Evolutionary conservation across 2,888 invertebrate genomes (phyloP), one percentile per base, ranked within the genome.

Genomic region (Eilema caniola): DNA sequence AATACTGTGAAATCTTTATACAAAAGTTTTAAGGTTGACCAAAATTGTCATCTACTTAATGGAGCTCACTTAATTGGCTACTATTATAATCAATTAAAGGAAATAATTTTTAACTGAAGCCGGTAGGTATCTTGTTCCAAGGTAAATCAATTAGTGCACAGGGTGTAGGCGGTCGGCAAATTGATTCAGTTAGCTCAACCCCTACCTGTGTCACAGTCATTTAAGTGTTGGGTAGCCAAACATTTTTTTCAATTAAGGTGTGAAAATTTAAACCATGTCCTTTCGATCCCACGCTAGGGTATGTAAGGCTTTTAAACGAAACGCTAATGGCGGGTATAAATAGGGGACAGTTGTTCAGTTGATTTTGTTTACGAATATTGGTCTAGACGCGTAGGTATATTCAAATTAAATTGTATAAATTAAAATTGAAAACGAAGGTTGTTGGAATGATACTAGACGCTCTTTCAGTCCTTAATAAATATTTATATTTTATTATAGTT

Each of bases 81-180:
- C 75, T 70, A 86, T 87, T 89, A 88, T 89, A 88, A 88, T 89
- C 89, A 90, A 89, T 90, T 89, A 90, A 87, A 89, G 87, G 86
- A 85, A 89, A 88, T 84, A 83, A 83, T 91, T 92, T 91, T 93
- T 91, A 92, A 92, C 92, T 90, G 91, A 90, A 87, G 76, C 79
- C 79, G 79, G 90, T 90, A 90, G 79, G 90, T 90, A 90, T 93
- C 89, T 85, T 75, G 88, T 93, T 90, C 86, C 93, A 90, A 91
- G 92, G 93, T 92, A 94, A 94, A 94, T 92, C 93, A 94, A 94
- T 94, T 94, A 94, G 90, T 88, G 86, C 82, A 85, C 86, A 85
- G 87, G 88, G 87, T 84, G 86, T 82, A 85, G 85, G 81, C 84
- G 86, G 86, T 76, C 72, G 79, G 85, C 86, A 88, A 89, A 90